These are phyloP conservation scores for Thryonomys swinderianus DNA, from an alignment of 2,113 vertebrate genomes.

Conservation along the genomic window DNA sequence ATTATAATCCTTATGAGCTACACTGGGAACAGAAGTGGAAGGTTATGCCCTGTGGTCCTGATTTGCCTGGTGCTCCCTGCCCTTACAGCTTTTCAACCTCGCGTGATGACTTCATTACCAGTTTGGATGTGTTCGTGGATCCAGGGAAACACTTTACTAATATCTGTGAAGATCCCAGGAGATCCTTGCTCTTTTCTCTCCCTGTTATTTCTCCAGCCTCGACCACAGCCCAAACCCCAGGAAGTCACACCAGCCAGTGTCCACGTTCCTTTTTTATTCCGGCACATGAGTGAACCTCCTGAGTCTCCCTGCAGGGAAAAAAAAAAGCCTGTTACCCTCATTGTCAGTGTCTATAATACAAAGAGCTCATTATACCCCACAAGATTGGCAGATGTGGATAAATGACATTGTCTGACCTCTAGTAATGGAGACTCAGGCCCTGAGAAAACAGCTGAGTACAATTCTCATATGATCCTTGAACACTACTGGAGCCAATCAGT, in stretches of 20 bases:
- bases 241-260: constrained; percentile 91
- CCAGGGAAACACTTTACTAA: constrained; percentile 90
- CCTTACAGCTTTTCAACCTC: background rate
- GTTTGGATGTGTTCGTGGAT: constrained; percentile 83
- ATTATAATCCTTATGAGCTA: background rate
- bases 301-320: constrained; percentile 90
- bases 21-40: background rate
- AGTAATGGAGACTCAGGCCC: background rate
- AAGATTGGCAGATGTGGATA: background rate
- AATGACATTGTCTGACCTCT: background rate
- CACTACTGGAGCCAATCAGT: background rate
- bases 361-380: rapidly evolving
- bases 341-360: background rate
- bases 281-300: constrained; percentile 91
- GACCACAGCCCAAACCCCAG: constrained; percentile 94
- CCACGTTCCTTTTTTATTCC: constrained; percentile 85
- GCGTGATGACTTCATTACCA: constrained; percentile 71
- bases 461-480: background rate
- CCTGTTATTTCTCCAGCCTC: constrained; percentile 89
- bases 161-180: constrained; percentile 92
- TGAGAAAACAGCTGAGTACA: background rate
- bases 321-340: constrained; percentile 39
- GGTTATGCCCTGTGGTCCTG: background rate
- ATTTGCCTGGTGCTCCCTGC: background rate
- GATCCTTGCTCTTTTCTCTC: constrained; percentile 87